These are phyloP conservation scores for Vulpes ferrilata DNA, from an alignment of 2,113 vertebrate species.

Conservation along the genomic window DNA sequence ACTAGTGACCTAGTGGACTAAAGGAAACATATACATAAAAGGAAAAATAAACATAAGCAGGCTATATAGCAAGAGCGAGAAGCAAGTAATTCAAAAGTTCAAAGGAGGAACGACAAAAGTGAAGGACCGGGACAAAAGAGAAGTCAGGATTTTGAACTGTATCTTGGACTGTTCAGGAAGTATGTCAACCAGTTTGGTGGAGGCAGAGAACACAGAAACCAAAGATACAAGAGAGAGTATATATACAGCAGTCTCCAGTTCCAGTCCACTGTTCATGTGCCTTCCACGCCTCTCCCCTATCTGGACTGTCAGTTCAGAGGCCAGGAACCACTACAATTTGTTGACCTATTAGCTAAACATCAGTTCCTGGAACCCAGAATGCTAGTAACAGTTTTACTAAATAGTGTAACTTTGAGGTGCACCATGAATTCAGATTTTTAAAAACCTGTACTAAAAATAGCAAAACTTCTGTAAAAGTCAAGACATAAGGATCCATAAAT, in stretches of 20 bases:
- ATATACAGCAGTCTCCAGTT: not conserved
- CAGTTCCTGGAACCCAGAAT: not conserved
- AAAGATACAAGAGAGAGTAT: not conserved
- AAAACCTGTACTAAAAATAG: conserved; percentile 38
- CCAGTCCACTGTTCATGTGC: not conserved
- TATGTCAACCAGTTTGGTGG: not conserved
- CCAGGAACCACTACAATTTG: not conserved
- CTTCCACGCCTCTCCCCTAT: not conserved
- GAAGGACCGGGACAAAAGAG: not conserved
- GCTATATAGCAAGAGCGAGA: not conserved
- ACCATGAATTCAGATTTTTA: conserved; percentile 28
- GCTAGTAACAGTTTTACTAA: not conserved
- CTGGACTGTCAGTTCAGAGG: not conserved
- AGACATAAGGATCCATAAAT: conserved; percentile 34
- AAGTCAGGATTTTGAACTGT: not conserved
- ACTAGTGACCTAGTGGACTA: not conserved
- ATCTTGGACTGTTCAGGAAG: not conserved
- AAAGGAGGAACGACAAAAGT: not conserved
- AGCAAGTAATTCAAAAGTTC: not conserved
- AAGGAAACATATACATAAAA: not conserved
- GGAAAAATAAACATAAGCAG: not conserved
- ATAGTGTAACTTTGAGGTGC: not conserved
- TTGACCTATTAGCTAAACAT: not conserved
- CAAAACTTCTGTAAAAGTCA: conserved; percentile 38
- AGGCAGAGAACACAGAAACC: not conserved